Evolutionary conservation across 2,113 vertebrate genomes (phyloP).

Genomic region (Oryctolagus cuniculus): mOryCun1.1 NC_091438.1:148823501-148824000

Average conservation of each 20-base stretch:
- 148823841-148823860: not conserved
- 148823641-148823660: not conserved
- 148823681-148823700: not conserved
- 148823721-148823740: not conserved
- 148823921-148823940: too few relatives aligned
- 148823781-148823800: not conserved
- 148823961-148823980: too few relatives aligned
- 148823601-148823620: not conserved
- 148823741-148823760: too few relatives aligned
- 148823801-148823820: too few relatives aligned
- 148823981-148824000: too few relatives aligned
- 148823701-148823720: not conserved
- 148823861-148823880: too few relatives aligned
- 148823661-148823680: not conserved
- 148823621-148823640: not conserved
- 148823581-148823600: constrained; percentile 67
- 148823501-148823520: constrained; percentile 87
- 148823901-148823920: too few relatives aligned
- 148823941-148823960: too few relatives aligned
- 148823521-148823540: constrained; percentile 83
- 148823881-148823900: too few relatives aligned
- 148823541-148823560: constrained; percentile 52
- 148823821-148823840: not conserved
- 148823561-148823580: constrained; percentile 72
- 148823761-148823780: too few relatives aligned